Evolutionary conservation across 2,888 invertebrate genomes (phyloP).

Genomic region (Diloba caeruleocephala): DNA sequence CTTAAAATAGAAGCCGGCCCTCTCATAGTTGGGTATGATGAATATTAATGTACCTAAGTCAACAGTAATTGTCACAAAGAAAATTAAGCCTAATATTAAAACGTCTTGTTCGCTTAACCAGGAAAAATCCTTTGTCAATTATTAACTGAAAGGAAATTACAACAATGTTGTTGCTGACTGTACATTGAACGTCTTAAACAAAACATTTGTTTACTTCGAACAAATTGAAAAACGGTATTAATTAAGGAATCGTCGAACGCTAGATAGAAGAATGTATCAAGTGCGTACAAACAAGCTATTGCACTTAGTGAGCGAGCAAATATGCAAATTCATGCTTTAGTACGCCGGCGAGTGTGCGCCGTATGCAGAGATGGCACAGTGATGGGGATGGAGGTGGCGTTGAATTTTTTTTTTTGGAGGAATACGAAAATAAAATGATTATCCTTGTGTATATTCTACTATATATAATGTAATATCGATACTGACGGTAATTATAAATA

Average conservation of each 20-base stretch:
- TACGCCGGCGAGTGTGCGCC: slow-evolving; percentile 75
- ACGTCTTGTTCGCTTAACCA: no score
- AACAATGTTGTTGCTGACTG: slow-evolving; percentile 25
- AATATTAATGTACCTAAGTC: no score
- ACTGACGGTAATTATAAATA: no score
- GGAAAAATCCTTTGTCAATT: neutral
- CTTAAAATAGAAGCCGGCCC: no score
- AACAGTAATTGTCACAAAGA: no score
- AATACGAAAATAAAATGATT: no score
- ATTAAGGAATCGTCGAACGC: slow-evolving; percentile 69
- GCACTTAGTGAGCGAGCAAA: slow-evolving; percentile 85
- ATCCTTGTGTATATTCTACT: no score
- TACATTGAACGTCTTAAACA: slow-evolving; percentile 40
- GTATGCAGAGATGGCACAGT: slow-evolving; percentile 67
- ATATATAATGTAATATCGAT: no score
- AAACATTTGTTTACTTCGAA: slow-evolving; percentile 47
- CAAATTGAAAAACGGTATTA: slow-evolving; percentile 65
- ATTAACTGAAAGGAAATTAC: neutral
- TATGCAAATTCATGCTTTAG: slow-evolving; percentile 86
- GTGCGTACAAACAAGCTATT: slow-evolving; percentile 86
- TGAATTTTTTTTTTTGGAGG: slow-evolving; percentile 1
- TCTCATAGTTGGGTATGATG: no score
- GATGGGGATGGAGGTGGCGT: slow-evolving; percentile 54
- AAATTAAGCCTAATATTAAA: no score
- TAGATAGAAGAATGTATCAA: slow-evolving; percentile 78